Conservation (phyloP, 2,113 vertebrate species). For the Fregetta grallaria region DNA sequence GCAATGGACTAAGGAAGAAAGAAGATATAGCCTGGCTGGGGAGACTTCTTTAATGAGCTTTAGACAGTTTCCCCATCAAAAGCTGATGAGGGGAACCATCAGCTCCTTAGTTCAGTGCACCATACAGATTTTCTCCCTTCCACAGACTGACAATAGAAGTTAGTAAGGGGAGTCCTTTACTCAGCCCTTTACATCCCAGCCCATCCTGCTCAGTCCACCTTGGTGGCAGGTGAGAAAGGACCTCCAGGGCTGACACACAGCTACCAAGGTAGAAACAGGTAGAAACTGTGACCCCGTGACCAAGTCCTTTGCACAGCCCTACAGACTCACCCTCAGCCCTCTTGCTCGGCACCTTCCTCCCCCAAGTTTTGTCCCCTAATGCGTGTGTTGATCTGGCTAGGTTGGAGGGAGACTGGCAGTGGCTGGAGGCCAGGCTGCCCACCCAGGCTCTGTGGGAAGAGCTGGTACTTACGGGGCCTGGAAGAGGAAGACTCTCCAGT, state of each 20-base stretch:
- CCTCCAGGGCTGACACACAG: neutral
- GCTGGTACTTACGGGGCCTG: conserved; percentile 89
- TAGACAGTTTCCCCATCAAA: neutral
- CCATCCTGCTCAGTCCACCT: neutral
- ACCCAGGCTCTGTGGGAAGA: neutral
- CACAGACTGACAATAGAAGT: neutral
- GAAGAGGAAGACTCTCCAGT: conserved; percentile 97
- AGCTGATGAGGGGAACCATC: neutral
- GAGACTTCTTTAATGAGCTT: neutral
- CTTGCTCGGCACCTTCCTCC: neutral
- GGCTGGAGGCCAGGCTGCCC: neutral
- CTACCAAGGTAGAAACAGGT: neutral
- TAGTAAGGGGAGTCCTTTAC: neutral
- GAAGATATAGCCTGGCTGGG: neutral
- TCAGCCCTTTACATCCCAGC: neutral
- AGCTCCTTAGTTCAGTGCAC: neutral
- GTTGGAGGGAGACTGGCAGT: neutral
- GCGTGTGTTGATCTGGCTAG: rapidly evolving
- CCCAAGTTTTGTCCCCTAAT: neutral
- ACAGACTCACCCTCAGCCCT: neutral
- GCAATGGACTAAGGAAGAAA: neutral
- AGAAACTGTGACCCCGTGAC: neutral
- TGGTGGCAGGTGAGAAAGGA: neutral
- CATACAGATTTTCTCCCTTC: neutral
- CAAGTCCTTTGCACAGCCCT: neutral